A percentile compares a stretch with the other conserved stretches of the same genome.
Evolutionary conservation across 2,888 invertebrate species (phyloP).

Genomic region (Gasteruption jaculator): DNA sequence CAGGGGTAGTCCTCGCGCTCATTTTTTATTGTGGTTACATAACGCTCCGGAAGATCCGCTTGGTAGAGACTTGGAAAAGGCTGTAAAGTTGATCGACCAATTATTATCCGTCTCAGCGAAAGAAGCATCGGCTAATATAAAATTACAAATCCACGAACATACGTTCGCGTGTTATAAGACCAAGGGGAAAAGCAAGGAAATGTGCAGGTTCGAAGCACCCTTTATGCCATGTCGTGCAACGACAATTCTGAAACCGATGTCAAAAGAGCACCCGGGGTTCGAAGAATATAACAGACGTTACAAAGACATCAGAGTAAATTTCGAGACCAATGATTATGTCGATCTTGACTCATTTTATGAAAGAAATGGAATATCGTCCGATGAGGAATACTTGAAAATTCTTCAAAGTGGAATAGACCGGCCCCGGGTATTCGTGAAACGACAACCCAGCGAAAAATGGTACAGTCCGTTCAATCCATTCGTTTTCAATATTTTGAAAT

Average conservation of each 20-base stretch:
- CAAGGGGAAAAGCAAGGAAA: too few species aligned
- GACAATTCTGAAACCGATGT: slow-evolving; percentile 27
- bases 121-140: slow-evolving; percentile 30
- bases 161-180: slow-evolving; percentile 38
- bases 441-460: slow-evolving; percentile 23
- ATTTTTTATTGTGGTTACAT: slow-evolving; percentile 24
- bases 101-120: slow-evolving; percentile 28
- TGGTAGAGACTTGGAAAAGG: slow-evolving; percentile 15
- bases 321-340: slow-evolving; percentile 22
- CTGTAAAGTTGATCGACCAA: slow-evolving; percentile 30
- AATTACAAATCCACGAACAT: slow-evolving; percentile 34
- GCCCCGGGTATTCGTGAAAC: slow-evolving; percentile 26
- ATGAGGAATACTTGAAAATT: slow-evolving; percentile 31
- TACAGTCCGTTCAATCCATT: slow-evolving; percentile 29
- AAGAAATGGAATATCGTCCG: slow-evolving; percentile 25
- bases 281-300: slow-evolving; percentile 14
- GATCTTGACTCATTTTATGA: slow-evolving; percentile 24
- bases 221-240: slow-evolving; percentile 22
- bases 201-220: slow-evolving; percentile 39
- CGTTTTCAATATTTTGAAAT: slow-evolving; percentile 21
- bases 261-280: slow-evolving; percentile 15
- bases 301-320: slow-evolving; percentile 15
- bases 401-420: slow-evolving; percentile 26
- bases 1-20: slow-evolving; percentile 22
- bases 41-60: slow-evolving; percentile 19